Percentiles rank a stretch among this genome's conserved stretches.
Evolutionary conservation across 1,140 invertebrate species (phyloP).

Genomic region (Camponotus floridanus): DNA sequence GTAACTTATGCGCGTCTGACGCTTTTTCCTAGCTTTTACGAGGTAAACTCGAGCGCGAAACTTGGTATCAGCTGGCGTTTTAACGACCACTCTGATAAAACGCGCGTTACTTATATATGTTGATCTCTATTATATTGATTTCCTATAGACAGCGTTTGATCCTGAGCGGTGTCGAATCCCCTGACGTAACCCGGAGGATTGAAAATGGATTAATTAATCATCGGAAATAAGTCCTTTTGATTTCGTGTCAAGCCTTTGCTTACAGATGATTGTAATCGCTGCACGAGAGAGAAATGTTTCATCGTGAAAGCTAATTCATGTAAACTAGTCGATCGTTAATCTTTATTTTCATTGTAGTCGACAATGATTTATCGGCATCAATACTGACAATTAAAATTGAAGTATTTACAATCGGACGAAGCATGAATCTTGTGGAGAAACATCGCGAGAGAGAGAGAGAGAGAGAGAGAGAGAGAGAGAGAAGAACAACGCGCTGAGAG

Average conservation of each 20-base stretch:
- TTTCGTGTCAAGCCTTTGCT: not conserved
- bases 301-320: not conserved
- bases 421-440: constrained; percentile 30
- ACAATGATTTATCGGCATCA: not conserved
- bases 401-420: constrained; percentile 1
- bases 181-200: not conserved
- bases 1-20: constrained; percentile 32
- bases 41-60: constrained; percentile 28
- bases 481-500: not conserved
- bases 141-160: not conserved
- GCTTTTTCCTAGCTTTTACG: constrained; percentile 11
- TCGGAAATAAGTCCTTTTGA: not conserved
- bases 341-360: not conserved
- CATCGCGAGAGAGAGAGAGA: not conserved
- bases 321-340: not conserved
- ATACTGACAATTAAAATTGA: constrained; percentile 16
- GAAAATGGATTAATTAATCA: not conserved
- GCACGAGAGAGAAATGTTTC: not conserved
- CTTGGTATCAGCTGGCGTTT: constrained; percentile 48
- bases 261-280: not conserved
- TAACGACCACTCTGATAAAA: constrained; percentile 45
- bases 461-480: not conserved
- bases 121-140: not conserved
- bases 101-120: constrained; percentile 29
- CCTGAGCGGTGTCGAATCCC: too few relatives aligned